Conservation (phyloP, 2,113 vertebrate species). For the Chauna torquata region DNA sequence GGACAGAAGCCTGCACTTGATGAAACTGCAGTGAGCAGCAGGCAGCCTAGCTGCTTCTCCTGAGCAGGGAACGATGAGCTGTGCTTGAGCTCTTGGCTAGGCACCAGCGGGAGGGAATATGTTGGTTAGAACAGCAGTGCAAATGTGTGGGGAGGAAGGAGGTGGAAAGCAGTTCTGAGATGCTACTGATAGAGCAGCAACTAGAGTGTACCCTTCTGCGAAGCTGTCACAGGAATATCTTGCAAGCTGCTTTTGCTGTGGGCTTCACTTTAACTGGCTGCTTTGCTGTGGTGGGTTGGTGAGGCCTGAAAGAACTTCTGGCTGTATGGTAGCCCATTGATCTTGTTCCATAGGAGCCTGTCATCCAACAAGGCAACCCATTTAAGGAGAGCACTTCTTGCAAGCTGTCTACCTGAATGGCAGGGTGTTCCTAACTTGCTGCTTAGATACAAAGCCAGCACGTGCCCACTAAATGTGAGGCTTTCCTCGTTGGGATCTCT, state of each 20-base stretch:
- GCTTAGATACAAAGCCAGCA: not conserved
- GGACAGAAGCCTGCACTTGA: constrained; percentile 12
- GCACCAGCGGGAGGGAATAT: not conserved
- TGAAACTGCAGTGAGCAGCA: not conserved
- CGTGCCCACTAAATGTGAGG: not conserved
- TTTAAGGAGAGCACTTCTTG: not conserved
- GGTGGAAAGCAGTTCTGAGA: constrained; percentile 27
- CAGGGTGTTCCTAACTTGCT: not conserved
- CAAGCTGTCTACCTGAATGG: not conserved
- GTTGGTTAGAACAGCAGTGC: not conserved
- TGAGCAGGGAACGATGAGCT: not conserved
- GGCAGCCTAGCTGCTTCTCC: not conserved
- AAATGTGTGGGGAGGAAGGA: constrained; percentile 11
- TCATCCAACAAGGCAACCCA: not conserved
- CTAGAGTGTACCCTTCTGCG: not conserved
- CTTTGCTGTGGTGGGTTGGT: not conserved
- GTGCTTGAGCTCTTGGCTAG: constrained; percentile 19
- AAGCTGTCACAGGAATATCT: not conserved
- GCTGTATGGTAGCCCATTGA: not conserved
- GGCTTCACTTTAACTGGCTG: not conserved
- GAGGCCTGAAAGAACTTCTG: not conserved
- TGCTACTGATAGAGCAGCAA: not conserved
- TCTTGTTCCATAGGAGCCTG: not conserved
- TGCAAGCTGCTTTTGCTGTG: constrained; percentile 7
- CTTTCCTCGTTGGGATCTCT: not conserved